Conservation (phyloP, 64 coral and sea anemone genomes). For the Pachyseris speciosa region DNA sequence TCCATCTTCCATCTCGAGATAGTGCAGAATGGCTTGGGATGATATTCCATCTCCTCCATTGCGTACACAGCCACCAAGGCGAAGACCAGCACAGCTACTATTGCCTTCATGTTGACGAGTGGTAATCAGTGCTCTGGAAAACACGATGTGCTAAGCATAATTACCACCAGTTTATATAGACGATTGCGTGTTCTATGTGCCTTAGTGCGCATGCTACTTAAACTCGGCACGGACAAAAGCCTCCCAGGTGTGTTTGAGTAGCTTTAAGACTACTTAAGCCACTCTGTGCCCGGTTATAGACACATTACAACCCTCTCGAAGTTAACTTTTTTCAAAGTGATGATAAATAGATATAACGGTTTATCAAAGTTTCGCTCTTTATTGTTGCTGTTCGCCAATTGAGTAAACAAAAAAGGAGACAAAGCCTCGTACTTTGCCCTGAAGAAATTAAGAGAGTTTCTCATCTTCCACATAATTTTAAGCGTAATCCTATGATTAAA, state of each 20-base stretch:
- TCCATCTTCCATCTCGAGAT: conserved; percentile 28
- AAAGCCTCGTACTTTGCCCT: not conserved
- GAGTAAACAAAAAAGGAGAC: not conserved
- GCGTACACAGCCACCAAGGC: not conserved
- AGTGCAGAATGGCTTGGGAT: conserved; percentile 15
- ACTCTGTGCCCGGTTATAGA: not conserved
- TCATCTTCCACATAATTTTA: not conserved
- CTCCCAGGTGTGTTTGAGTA: not conserved
- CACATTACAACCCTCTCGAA: not conserved
- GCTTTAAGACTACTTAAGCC: not conserved
- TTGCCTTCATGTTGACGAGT: not conserved
- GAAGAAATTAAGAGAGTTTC: not conserved
- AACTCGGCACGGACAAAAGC: not conserved
- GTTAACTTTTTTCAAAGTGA: too few relatives aligned
- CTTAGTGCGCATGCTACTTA: not conserved
- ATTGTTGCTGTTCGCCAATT: not conserved
- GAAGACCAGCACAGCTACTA: conserved; percentile 17
- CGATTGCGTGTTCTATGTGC: not conserved
- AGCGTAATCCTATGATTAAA: too few relatives aligned
- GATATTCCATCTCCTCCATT: not conserved
- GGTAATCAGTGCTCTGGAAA: not conserved
- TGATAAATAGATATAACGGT: too few relatives aligned
- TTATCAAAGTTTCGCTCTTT: too few relatives aligned
- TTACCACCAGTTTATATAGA: not conserved
- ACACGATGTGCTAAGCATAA: not conserved